Evolutionary conservation across 2,113 vertebrate species (phyloP).

Genomic region (Zosterops japonicus): DNA sequence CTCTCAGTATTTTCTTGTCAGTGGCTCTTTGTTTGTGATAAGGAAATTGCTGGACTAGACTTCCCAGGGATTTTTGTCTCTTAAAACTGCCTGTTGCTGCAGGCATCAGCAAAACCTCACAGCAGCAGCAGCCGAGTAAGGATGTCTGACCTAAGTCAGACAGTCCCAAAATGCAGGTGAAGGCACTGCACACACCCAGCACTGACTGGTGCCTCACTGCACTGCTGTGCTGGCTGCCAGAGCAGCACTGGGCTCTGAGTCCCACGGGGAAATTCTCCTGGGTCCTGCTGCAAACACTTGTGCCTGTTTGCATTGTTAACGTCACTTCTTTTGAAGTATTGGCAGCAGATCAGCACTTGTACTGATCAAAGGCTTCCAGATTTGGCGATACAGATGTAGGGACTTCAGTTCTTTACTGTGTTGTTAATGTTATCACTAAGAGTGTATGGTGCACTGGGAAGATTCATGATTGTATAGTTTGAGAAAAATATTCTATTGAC

Average conservation of each 20-base stretch:
- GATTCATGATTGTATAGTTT: not conserved
- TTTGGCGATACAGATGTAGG: not conserved
- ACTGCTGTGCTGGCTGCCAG: not conserved
- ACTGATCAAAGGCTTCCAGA: not conserved
- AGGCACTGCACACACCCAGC: no score
- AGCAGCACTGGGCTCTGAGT: not conserved
- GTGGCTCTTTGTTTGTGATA: constrained; percentile 7
- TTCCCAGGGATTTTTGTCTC: not conserved
- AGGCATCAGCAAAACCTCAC: not conserved
- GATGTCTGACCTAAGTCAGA: not conserved
- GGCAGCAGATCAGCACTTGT: not conserved
- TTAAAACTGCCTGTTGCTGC: not conserved
- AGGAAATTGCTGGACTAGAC: not conserved
- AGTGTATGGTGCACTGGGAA: not conserved
- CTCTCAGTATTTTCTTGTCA: not conserved
- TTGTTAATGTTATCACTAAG: not conserved
- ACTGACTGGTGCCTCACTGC: fast-evolving
- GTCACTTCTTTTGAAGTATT: not conserved
- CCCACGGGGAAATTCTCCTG: not conserved
- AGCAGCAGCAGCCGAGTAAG: not conserved
- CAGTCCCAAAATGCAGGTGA: not conserved
- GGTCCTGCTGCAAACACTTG: not conserved
- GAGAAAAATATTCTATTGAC: not conserved
- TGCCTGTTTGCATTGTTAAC: not conserved
- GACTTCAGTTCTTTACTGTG: not conserved